These are phyloP conservation scores for Muscina levida DNA, from an alignment of 2,888 invertebrate genomes.

Conservation along the genomic window DNA sequence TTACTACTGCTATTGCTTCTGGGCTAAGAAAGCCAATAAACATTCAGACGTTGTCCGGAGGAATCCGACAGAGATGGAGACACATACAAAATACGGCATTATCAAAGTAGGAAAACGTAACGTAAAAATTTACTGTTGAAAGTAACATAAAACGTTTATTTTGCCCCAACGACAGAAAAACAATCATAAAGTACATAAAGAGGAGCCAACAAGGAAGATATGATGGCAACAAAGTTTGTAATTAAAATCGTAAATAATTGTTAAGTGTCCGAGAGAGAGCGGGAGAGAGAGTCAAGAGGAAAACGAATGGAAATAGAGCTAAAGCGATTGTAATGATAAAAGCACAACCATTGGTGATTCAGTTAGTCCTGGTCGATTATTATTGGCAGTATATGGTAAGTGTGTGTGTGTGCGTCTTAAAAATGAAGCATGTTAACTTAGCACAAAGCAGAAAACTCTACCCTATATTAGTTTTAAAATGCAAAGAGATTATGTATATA, in stretches of 20 bases:
- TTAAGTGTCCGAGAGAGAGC: background rate
- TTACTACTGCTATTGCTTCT: background rate
- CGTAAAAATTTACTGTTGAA: conserved; percentile 11
- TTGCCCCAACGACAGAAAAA: background rate
- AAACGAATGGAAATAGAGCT: too few relatives aligned
- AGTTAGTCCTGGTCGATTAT: too few relatives aligned
- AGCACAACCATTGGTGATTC: too few relatives aligned
- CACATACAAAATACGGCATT: background rate
- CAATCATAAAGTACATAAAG: conserved; percentile 3
- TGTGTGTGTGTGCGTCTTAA: too few relatives aligned
- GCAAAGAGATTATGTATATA: too few relatives aligned
- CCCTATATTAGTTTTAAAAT: too few relatives aligned
- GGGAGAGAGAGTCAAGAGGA: too few relatives aligned
- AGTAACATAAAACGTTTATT: conserved; percentile 35
- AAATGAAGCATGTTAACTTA: too few relatives aligned
- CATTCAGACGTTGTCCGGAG: background rate
- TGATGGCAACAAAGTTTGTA: conserved; percentile 25
- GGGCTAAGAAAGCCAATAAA: background rate
- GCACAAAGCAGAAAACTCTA: too few relatives aligned
- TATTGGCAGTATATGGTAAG: too few relatives aligned
- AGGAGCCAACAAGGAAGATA: background rate
- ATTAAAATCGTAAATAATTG: conserved; percentile 39
- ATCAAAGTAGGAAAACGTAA: background rate
- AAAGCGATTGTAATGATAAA: too few relatives aligned
- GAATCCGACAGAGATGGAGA: background rate